phyloP scores from a whole-genome alignment of 2,888 invertebrate species.

The Choristoneura rosaceana region DNA sequence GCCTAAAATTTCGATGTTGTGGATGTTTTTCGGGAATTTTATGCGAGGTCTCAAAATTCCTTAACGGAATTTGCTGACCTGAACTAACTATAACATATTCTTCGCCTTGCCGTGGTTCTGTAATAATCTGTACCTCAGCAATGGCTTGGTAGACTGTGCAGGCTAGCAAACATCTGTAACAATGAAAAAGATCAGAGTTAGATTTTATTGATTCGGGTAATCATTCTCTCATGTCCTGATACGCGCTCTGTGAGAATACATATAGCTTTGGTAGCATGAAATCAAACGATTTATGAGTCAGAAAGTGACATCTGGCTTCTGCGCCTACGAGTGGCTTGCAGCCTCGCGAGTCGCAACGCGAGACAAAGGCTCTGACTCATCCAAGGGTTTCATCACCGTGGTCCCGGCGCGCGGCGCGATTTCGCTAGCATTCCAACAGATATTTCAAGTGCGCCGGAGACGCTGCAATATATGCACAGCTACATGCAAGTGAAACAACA shows the following conservation, averaged over 20 bases:
- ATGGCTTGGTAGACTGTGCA: constrained; percentile 73
- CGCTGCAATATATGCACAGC: constrained; percentile 52
- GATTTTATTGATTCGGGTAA: not conserved
- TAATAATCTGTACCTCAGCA: constrained; percentile 86
- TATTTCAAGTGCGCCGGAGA: constrained; percentile 42
- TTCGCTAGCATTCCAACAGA: constrained; percentile 41
- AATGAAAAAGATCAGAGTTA: constrained; percentile 54
- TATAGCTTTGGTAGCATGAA: constrained; percentile 55
- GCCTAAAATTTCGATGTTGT: constrained; percentile 66
- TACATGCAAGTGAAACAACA: constrained; percentile 45
- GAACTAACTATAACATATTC: constrained; percentile 88
- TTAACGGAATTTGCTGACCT: constrained; percentile 77
- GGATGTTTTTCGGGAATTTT: constrained; percentile 87
- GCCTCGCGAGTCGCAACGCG: constrained; percentile 48
- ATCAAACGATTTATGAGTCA: constrained; percentile 74
- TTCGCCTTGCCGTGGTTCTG: constrained; percentile 87
- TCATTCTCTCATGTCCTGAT: constrained; percentile 11
- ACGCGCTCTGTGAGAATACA: constrained; percentile 53
- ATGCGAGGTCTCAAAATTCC: constrained; percentile 89
- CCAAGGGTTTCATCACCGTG: constrained; percentile 66
- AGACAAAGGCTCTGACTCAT: constrained; percentile 73
- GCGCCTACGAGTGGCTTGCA: constrained; percentile 55
- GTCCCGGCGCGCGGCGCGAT: constrained; percentile 51
- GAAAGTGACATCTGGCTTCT: constrained; percentile 69
- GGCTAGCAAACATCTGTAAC: constrained; percentile 83